Conservation (phyloP, 2,888 invertebrate genomes). For the Hirtodrosophila cameraria region DNA sequence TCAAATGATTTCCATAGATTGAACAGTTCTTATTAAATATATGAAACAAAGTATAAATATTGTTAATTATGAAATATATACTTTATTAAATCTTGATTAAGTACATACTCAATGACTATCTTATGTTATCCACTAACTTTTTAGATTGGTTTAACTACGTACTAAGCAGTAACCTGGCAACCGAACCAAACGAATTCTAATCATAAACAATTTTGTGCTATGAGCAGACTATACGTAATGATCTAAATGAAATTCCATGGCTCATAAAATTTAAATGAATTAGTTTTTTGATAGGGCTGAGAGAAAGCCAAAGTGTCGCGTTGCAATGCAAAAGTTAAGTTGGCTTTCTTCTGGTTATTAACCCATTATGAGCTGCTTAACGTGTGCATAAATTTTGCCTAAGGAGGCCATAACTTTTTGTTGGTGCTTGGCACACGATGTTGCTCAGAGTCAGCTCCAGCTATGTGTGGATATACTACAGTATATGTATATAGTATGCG, state of each 20-base stretch:
- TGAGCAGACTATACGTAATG: slow-evolving; percentile 36
- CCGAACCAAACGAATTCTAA: slow-evolving; percentile 18
- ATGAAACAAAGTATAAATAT: not conserved
- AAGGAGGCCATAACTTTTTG: slow-evolving; percentile 41
- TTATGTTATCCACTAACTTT: not conserved
- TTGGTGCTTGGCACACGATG: slow-evolving; percentile 63
- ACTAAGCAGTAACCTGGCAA: slow-evolving; percentile 36
- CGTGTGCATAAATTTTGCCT: slow-evolving; percentile 63
- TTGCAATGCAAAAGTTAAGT: slow-evolving; percentile 27
- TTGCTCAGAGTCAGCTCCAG: not conserved
- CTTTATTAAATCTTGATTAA: not conserved
- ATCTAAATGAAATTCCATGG: slow-evolving; percentile 58
- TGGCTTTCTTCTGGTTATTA: slow-evolving; percentile 31
- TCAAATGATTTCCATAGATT: not conserved
- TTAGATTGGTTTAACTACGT: slow-evolving; percentile 1
- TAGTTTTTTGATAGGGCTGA: slow-evolving; percentile 68
- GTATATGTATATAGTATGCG: not conserved
- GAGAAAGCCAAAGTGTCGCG: slow-evolving; percentile 49
- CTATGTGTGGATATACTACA: too few relatives aligned
- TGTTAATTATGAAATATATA: not conserved
- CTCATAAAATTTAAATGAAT: slow-evolving; percentile 76
- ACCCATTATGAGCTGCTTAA: slow-evolving; percentile 61
- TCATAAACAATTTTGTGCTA: slow-evolving; percentile 42
- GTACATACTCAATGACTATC: not conserved
- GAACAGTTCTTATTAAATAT: not conserved